A percentile compares a stretch with the other conserved stretches of the same genome.
Evolutionary conservation across 2,888 invertebrate species (phyloP).

Genomic region (Nymphalis c-album): DNA sequence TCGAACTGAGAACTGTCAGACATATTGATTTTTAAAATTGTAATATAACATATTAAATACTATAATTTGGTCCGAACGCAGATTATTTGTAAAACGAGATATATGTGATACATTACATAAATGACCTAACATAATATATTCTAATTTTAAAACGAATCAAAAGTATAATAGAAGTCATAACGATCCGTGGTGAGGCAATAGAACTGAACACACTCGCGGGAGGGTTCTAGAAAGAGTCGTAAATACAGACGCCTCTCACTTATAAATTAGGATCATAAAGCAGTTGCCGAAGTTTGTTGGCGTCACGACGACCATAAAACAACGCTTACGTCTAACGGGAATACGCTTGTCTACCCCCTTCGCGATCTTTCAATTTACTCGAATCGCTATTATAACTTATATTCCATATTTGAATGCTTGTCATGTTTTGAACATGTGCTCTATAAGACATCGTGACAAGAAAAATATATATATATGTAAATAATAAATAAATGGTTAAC

Average conservation of each 20-base stretch:
- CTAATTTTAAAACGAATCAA: conserved; percentile 1
- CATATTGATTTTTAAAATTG: too few species aligned
- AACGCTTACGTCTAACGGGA: conserved; percentile 68
- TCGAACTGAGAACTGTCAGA: too few species aligned
- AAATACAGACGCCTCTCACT: conserved; percentile 75
- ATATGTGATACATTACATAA: background rate
- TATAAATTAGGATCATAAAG: conserved; percentile 82
- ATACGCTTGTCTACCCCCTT: conserved; percentile 57
- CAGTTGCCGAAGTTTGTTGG: conserved; percentile 79
- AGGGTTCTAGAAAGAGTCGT: conserved; percentile 69
- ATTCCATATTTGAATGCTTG: conserved; percentile 4
- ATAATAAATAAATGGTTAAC: too few species aligned
- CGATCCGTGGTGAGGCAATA: conserved; percentile 33
- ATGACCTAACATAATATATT: background rate
- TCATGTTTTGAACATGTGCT: background rate
- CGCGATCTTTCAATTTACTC: conserved; percentile 67
- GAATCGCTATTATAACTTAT: conserved; percentile 34
- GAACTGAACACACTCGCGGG: conserved; percentile 71
- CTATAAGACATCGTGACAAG: background rate
- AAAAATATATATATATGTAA: background rate
- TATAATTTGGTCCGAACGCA: too few species aligned
- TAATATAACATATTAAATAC: too few species aligned
- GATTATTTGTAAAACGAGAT: too few species aligned
- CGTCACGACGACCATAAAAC: conserved; percentile 78
- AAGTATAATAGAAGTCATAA: conserved; percentile 18